Conservation (phyloP, 1,140 invertebrate genomes). For the Limonius californicus region DNA sequence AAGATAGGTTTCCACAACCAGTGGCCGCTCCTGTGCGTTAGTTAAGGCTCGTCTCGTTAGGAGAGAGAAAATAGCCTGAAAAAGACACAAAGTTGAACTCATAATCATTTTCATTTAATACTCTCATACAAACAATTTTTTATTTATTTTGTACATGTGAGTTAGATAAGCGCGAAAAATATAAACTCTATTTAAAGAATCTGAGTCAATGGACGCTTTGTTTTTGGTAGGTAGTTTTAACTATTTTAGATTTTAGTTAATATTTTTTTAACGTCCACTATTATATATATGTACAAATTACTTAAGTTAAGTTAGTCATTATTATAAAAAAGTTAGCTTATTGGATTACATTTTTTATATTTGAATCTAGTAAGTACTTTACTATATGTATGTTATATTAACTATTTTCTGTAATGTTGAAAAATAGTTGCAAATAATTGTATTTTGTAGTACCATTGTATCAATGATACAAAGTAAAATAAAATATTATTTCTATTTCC, state of each 20-base stretch:
- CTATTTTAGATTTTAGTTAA: neutral
- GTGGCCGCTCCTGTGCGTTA: constrained; percentile 40
- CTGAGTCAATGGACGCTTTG: neutral
- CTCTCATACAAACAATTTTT: constrained; percentile 4
- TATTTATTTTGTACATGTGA: constrained; percentile 1
- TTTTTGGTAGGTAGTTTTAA: neutral
- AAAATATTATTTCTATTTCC: neutral
- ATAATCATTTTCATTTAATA: constrained; percentile 1
- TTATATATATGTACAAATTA: neutral
- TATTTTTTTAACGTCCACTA: neutral
- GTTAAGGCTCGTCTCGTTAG: constrained; percentile 27
- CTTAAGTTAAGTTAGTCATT: neutral
- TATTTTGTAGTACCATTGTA: constrained; percentile 28
- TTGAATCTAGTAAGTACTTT: neutral
- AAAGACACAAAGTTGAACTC: constrained; percentile 7
- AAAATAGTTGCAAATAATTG: neutral
- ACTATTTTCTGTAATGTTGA: constrained; percentile 4
- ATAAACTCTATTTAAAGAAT: neutral
- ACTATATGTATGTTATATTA: constrained; percentile 11
- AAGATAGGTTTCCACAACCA: constrained; percentile 40
- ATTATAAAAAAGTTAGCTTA: neutral
- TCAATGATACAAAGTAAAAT: constrained; percentile 27
- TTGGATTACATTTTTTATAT: neutral
- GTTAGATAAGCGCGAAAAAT: neutral
- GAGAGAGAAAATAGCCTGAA: constrained; percentile 41